A percentile compares a stretch with the other conserved stretches of the same genome.
These are phyloP conservation scores for Phalloptychus januarius DNA, from an alignment of 2,797 vertebrate species.

Conservation along the genomic window DNA sequence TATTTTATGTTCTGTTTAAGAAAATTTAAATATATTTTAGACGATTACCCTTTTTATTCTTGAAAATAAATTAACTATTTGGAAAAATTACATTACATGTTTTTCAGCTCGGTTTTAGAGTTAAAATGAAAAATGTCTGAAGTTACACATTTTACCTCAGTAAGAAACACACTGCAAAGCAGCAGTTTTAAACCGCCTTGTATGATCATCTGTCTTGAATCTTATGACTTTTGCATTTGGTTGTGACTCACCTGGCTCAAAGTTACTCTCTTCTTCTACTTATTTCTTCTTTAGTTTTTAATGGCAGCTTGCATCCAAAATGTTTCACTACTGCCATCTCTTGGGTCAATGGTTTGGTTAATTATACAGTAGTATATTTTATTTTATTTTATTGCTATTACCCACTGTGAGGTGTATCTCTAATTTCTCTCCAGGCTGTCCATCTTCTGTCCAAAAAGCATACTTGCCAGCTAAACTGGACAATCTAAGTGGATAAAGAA, in stretches of 20 bases:
- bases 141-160: neutral
- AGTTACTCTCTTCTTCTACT: neutral
- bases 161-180: neutral
- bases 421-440: neutral
- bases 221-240: neutral
- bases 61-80: neutral
- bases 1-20: neutral
- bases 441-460: neutral
- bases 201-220: neutral
- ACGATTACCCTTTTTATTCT: neutral
- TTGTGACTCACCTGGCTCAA: neutral
- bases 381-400: neutral
- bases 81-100: neutral
- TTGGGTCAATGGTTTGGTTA: neutral
- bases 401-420: neutral
- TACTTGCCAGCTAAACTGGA: neutral
- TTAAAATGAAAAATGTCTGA: neutral
- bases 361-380: neutral
- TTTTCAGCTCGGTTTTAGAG: neutral
- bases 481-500: neutral
- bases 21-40: neutral
- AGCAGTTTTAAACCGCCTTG: neutral
- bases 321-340: neutral
- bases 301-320: neutral
- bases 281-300: neutral